Evolutionary conservation across 2,797 vertebrate species (phyloP).

Genomic region (Chelmon rostratus): DNA sequence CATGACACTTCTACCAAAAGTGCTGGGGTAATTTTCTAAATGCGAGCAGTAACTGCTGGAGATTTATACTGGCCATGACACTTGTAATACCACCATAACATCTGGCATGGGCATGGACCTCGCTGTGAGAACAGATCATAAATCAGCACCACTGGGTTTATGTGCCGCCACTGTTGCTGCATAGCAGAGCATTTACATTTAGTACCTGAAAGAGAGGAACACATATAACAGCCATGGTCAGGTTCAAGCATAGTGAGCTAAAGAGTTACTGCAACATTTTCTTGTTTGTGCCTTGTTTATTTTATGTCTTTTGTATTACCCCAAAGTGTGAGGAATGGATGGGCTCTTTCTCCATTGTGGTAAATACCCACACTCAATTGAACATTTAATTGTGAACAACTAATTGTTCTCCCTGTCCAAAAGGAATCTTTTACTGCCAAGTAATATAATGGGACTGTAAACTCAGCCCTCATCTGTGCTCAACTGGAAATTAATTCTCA

Average conservation of each 20-base stretch:
- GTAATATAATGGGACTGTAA: constrained; percentile 60
- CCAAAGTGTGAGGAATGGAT: constrained; percentile 36
- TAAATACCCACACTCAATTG: constrained; percentile 72
- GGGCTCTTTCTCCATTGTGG: constrained; percentile 45
- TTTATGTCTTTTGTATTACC: constrained; percentile 50
- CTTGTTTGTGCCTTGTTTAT: constrained; percentile 60
- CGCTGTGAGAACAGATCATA: constrained; percentile 62
- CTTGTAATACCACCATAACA: constrained; percentile 81
- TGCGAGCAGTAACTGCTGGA: constrained; percentile 72
- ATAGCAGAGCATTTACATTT: constrained; percentile 66
- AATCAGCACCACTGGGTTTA: constrained; percentile 77
- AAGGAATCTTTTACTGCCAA: constrained; percentile 65
- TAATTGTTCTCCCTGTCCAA: constrained; percentile 68
- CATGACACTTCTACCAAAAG: constrained; percentile 69
- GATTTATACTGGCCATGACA: constrained; percentile 81
- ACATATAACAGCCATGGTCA: constrained; percentile 64
- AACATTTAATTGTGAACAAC: constrained; percentile 69
- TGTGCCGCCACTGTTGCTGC: constrained; percentile 69
- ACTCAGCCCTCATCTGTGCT: constrained; percentile 52
- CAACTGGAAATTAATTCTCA: constrained; percentile 63
- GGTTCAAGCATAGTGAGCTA: constrained; percentile 45
- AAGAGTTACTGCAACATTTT: constrained; percentile 59
- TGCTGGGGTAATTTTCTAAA: constrained; percentile 76
- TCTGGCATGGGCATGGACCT: constrained; percentile 76
- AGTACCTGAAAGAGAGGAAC: constrained; percentile 50